A percentile compares a stretch with the other conserved stretches of the same genome.
phyloP scores from a whole-genome alignment of 2,888 invertebrate species.

The Panzeria rudis region DNA sequence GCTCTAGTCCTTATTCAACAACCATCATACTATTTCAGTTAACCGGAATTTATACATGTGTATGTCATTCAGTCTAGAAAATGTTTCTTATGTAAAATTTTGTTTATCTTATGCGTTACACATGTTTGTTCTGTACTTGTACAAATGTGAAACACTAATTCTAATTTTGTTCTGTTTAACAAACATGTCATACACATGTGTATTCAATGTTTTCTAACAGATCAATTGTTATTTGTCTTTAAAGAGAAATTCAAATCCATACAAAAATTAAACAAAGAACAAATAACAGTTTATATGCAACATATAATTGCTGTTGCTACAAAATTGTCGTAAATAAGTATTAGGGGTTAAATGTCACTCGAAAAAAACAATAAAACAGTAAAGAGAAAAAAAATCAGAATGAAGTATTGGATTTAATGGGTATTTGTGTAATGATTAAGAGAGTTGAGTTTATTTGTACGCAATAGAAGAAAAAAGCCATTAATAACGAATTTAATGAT shows the following conservation, averaged over 20 bases:
- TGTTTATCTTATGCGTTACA: constrained; percentile 63
- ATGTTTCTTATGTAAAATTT: constrained; percentile 49
- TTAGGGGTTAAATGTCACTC: constrained; percentile 54
- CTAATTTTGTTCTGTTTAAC: constrained; percentile 33
- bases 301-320: constrained; percentile 51
- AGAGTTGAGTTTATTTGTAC: constrained; percentile 20
- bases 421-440: constrained; percentile 13
- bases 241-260: constrained; percentile 25
- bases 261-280: neutral
- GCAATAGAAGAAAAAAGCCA: constrained; percentile 39
- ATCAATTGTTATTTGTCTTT: neutral
- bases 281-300: constrained; percentile 39
- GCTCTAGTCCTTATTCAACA: constrained; percentile 2
- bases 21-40: neutral
- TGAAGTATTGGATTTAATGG: constrained; percentile 27
- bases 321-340: constrained; percentile 60
- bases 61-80: constrained; percentile 10
- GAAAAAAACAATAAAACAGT: constrained; percentile 7
- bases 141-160: constrained; percentile 20
- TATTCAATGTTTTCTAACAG: constrained; percentile 16
- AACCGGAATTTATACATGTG: constrained; percentile 19
- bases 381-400: constrained; percentile 5
- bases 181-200: constrained; percentile 59
- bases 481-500: constrained; percentile 70
- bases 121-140: constrained; percentile 44